Conservation (phyloP, 2,113 vertebrate genomes). For the Genyomyrus donnyi region DNA sequence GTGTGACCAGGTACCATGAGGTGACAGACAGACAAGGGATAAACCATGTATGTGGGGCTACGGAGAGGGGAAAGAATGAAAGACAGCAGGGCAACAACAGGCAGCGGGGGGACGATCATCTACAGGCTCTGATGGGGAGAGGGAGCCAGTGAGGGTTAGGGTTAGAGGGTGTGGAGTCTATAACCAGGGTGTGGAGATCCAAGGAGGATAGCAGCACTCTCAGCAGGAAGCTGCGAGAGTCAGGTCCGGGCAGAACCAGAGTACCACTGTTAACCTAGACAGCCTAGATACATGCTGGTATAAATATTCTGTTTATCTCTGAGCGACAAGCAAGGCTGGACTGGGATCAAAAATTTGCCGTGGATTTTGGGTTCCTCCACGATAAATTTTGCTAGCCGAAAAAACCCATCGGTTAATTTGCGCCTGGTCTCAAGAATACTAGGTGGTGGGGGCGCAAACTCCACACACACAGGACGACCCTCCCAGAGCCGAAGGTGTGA, state of each 20-base stretch:
- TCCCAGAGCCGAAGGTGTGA: background rate
- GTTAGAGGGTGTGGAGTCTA: background rate
- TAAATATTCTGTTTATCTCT: background rate
- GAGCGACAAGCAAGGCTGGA: background rate
- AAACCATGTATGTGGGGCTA: background rate
- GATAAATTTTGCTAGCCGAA: background rate
- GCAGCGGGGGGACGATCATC: background rate
- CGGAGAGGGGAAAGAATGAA: background rate
- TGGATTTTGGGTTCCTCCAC: background rate
- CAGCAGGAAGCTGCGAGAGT: background rate
- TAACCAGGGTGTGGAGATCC: background rate
- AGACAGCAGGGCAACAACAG: background rate
- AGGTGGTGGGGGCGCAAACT: background rate
- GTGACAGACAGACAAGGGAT: background rate
- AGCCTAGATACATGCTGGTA: background rate
- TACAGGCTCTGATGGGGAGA: background rate
- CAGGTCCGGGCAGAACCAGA: background rate
- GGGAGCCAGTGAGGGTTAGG: background rate
- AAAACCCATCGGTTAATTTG: background rate
- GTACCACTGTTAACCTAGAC: background rate
- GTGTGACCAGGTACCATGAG: background rate
- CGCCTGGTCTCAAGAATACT: background rate
- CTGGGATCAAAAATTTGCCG: background rate
- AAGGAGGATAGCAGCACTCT: background rate
- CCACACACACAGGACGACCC: background rate